phyloP scores from a whole-genome alignment of 2,888 invertebrate species.

The Mycalesis mineus region DNA sequence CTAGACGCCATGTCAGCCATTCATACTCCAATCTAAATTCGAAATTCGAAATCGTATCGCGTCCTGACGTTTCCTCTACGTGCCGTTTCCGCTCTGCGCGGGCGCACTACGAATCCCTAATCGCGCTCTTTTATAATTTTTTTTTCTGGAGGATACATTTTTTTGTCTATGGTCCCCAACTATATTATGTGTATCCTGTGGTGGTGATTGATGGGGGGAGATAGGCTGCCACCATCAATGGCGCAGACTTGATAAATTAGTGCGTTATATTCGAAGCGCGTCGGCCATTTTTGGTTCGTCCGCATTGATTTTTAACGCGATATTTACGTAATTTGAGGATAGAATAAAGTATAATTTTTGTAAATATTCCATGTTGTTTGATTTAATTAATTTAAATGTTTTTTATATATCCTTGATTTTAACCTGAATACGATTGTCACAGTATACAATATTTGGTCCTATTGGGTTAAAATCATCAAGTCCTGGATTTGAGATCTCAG shows the following conservation, averaged over 20 bases:
- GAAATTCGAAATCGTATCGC: conserved; percentile 76
- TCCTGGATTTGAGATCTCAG: too few relatives aligned
- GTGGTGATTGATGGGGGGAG: conserved; percentile 69
- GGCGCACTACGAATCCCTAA: conserved; percentile 70
- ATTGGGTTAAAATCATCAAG: too few relatives aligned
- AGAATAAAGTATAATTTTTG: not conserved
- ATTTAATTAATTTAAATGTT: too few relatives aligned
- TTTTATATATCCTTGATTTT: too few relatives aligned
- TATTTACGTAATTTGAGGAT: conserved; percentile 17
- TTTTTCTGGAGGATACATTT: conserved; percentile 41
- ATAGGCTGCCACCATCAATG: conserved; percentile 58
- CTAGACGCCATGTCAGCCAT: conserved; percentile 59
- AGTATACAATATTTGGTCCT: too few relatives aligned
- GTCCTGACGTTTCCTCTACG: conserved; percentile 58
- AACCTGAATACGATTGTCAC: too few relatives aligned
- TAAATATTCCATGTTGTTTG: too few relatives aligned
- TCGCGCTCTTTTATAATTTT: conserved; percentile 58
- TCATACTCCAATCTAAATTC: conserved; percentile 67
- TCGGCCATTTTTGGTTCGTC: conserved; percentile 44
- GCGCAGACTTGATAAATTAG: conserved; percentile 59
- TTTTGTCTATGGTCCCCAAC: conserved; percentile 46
- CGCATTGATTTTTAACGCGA: conserved; percentile 20
- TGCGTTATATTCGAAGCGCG: conserved; percentile 55
- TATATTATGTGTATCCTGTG: conserved; percentile 66
- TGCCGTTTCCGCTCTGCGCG: conserved; percentile 29